These are phyloP conservation scores for Poliocrania exsul DNA, from an alignment of 2,797 vertebrate genomes.

Conservation along the genomic window DNA sequence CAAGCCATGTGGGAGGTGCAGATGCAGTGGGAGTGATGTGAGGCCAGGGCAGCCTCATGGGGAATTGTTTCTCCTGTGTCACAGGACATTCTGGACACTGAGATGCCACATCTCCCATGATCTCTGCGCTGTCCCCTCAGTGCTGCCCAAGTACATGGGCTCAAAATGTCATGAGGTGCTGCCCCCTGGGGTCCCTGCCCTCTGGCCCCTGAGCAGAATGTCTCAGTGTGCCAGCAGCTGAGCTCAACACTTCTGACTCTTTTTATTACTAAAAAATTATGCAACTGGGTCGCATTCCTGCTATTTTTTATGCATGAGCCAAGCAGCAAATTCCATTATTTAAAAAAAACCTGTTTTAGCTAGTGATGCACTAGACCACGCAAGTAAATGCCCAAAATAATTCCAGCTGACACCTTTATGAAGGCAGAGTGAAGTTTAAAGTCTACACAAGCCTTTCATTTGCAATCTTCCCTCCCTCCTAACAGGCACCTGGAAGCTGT, in stretches of 20 bases:
- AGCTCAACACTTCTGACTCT: conserved; percentile 47
- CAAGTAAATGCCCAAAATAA: conserved; percentile 67
- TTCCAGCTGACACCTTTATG: conserved; percentile 64
- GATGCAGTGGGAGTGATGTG: accelerated
- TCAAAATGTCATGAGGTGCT: not conserved
- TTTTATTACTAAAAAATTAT: conserved; percentile 69
- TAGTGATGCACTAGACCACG: conserved; percentile 64
- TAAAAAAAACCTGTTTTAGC: conserved; percentile 54
- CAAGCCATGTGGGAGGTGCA: not conserved
- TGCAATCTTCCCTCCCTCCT: conserved; percentile 3
- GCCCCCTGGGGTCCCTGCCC: not conserved
- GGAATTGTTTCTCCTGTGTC: not conserved
- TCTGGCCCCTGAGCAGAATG: not conserved
- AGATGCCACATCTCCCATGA: not conserved
- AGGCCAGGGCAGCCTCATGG: accelerated
- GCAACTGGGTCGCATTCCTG: conserved; percentile 63
- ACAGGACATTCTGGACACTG: not conserved
- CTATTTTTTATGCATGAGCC: conserved; percentile 67
- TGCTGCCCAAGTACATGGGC: not conserved
- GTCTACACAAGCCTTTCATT: conserved; percentile 49
- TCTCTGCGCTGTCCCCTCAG: accelerated
- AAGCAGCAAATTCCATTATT: conserved; percentile 66
- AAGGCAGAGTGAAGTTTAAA: conserved; percentile 57
- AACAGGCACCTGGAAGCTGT: not conserved
- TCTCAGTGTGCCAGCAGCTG: not conserved